Evolutionary conservation across 2,113 vertebrate genomes (phyloP).

Genomic region (Cyprinus carpio): DNA sequence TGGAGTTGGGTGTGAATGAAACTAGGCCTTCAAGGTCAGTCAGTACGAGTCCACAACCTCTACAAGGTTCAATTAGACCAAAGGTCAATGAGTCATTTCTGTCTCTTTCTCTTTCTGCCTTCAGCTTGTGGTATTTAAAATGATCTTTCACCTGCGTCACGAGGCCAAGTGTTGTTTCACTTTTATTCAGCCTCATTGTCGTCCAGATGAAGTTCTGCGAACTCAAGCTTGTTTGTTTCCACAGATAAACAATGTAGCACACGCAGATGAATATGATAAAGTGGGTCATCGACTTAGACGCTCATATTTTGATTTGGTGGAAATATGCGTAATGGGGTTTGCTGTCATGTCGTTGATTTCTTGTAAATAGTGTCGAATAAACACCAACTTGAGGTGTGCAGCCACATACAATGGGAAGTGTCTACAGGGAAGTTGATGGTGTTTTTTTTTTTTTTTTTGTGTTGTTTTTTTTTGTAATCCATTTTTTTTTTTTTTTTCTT

Average conservation of each 20-base stretch:
- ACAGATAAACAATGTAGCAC: constrained; percentile 42
- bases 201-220: constrained; percentile 57
- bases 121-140: constrained; percentile 48
- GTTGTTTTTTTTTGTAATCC: constrained; percentile 63
- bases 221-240: constrained; percentile 51
- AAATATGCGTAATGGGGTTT: constrained; percentile 14
- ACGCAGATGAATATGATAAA: constrained; percentile 33
- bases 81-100: constrained; percentile 66
- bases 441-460: constrained; percentile 49
- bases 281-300: not conserved
- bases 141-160: constrained; percentile 59
- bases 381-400: constrained; percentile 26
- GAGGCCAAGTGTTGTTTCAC: constrained; percentile 49
- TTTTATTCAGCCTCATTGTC: constrained; percentile 39
- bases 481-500: too few relatives aligned
- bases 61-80: constrained; percentile 56
- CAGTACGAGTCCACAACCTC: not conserved
- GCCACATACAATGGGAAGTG: constrained; percentile 73
- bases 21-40: constrained; percentile 5
- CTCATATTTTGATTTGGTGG: constrained; percentile 12
- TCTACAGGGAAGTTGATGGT: constrained; percentile 72
- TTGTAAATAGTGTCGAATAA: constrained; percentile 60
- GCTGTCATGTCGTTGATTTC: constrained; percentile 10
- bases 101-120: constrained; percentile 20
- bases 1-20: constrained; percentile 48